Conservation (phyloP, 1,140 invertebrate genomes). For the Rhyacophila brunnea region DNA sequence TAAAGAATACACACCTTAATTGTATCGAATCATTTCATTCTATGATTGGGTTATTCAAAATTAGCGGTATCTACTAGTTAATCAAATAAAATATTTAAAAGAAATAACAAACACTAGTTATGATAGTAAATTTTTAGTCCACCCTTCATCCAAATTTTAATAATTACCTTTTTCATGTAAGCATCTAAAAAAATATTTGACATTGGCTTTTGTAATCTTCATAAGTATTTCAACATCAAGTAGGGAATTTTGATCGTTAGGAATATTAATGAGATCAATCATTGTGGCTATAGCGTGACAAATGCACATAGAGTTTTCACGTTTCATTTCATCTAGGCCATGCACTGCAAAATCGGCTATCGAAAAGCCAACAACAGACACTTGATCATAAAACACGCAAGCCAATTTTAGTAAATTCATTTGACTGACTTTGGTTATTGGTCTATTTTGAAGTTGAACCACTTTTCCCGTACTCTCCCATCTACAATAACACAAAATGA, state of each 20-base stretch:
- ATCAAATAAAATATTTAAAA: too few species aligned
- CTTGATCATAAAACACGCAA: slow-evolving; percentile 40
- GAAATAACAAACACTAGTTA: too few species aligned
- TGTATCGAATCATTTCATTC: background rate
- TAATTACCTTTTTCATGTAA: slow-evolving; percentile 63
- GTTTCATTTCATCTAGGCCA: background rate
- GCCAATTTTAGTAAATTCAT: slow-evolving; percentile 41
- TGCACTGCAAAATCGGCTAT: background rate
- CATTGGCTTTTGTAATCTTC: slow-evolving; percentile 66
- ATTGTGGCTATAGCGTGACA: slow-evolving; percentile 44
- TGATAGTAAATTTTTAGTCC: too few species aligned
- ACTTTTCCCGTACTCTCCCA: slow-evolving; percentile 47
- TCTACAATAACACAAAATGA: slow-evolving; percentile 33
- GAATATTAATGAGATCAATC: slow-evolving; percentile 29
- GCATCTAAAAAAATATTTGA: slow-evolving; percentile 76
- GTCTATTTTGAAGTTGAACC: slow-evolving; percentile 40
- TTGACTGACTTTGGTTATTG: slow-evolving; percentile 43
- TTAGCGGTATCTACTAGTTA: too few species aligned
- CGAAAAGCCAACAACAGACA: slow-evolving; percentile 30
- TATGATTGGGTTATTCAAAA: too few species aligned
- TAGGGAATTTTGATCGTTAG: slow-evolving; percentile 38
- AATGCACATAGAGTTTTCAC: slow-evolving; percentile 40
- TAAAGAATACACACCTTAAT: background rate
- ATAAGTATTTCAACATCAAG: slow-evolving; percentile 51
- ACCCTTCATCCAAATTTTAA: too few species aligned